phyloP scores from a whole-genome alignment of 2,113 vertebrate genomes.

The Amblyopsis rosae region DNA sequence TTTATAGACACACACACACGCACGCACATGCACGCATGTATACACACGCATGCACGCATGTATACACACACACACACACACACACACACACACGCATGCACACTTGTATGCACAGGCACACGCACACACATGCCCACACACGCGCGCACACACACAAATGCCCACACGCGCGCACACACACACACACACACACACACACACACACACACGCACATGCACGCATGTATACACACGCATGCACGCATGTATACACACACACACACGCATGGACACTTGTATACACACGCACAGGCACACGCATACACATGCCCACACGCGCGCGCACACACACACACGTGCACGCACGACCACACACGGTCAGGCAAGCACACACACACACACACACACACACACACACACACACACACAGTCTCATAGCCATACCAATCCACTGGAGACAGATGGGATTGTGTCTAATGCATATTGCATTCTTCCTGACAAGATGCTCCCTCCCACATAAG shows the following conservation, averaged over 20 bases:
- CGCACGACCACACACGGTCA: neutral
- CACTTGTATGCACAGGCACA: neutral
- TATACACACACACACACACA: conserved; percentile 25
- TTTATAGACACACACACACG: conserved; percentile 7
- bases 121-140: conserved; percentile 23
- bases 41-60: conserved; percentile 25
- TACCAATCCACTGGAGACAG: conserved; percentile 60
- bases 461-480: conserved; percentile 70
- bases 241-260: conserved; percentile 24
- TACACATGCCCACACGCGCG: neutral
- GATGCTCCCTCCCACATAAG: conserved; percentile 66
- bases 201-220: conserved; percentile 24
- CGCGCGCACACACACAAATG: conserved; percentile 24
- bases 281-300: conserved; percentile 24
- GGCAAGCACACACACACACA: conserved; percentile 2
- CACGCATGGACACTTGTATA: conserved; percentile 15
- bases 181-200: conserved; percentile 20
- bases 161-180: no score
- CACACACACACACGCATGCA: conserved; percentile 18
- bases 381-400: neutral
- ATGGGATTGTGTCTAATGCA: conserved; percentile 73
- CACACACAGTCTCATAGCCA: conserved; percentile 10
- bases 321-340: conserved; percentile 1
- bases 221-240: conserved; percentile 24
- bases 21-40: conserved; percentile 24